Evolutionary conservation across 2,888 invertebrate genomes (phyloP).

Genomic region (Campoletis raptor): DNA sequence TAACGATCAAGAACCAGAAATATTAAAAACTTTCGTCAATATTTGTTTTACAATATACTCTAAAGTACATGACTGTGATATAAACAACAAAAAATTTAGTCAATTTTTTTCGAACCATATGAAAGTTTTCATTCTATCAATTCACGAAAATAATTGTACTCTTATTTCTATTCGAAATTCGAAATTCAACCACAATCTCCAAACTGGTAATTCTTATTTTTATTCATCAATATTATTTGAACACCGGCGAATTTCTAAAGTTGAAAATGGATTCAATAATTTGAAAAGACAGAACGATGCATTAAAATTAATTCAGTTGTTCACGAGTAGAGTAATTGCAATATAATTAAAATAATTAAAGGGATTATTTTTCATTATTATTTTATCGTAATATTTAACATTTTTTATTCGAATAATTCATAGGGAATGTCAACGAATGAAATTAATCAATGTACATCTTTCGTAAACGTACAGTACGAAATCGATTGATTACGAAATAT

Average conservation of each 20-base stretch:
- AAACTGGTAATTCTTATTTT: neutral
- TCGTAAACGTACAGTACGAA: neutral
- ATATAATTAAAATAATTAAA: neutral
- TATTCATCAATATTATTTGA: neutral
- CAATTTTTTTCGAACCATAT: conserved; percentile 2
- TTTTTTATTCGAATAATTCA: neutral
- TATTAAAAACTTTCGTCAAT: conserved; percentile 3
- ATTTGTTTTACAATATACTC: neutral
- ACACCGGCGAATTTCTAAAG: too few relatives aligned
- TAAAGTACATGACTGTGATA: too few relatives aligned
- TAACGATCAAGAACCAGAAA: conserved; percentile 37
- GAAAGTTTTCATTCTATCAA: too few relatives aligned
- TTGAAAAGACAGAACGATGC: too few relatives aligned
- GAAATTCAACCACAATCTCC: too few relatives aligned
- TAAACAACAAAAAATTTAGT: too few relatives aligned
- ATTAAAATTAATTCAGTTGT: too few relatives aligned
- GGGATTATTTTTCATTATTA: neutral
- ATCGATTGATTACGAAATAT: neutral
- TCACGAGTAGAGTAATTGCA: too few relatives aligned
- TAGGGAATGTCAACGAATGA: neutral
- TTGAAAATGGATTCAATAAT: too few relatives aligned
- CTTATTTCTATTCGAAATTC: too few relatives aligned
- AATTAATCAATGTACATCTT: neutral
- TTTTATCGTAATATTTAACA: neutral
- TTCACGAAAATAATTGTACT: too few relatives aligned